These are phyloP conservation scores for Polymixis flavicincta DNA, from an alignment of 2,888 invertebrate species.

Conservation along the genomic window DNA sequence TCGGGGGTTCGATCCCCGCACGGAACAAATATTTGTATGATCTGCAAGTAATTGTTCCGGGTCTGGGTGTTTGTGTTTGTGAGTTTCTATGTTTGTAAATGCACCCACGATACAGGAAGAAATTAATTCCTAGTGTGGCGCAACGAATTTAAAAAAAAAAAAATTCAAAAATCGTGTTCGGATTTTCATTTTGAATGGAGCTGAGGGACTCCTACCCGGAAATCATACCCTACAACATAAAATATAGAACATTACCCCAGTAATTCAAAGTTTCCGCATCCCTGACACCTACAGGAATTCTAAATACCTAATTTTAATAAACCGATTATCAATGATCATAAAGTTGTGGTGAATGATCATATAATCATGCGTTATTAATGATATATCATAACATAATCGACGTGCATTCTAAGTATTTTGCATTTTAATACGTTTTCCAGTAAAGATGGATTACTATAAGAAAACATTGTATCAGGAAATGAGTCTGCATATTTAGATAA, in stretches of 20 bases:
- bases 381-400: slow-evolving; percentile 20
- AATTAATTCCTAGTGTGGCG: too few relatives aligned
- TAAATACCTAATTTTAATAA: not conserved
- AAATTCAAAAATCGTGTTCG: too few relatives aligned
- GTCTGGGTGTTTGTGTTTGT: too few relatives aligned
- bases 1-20: too few relatives aligned
- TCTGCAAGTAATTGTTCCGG: too few relatives aligned
- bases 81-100: too few relatives aligned
- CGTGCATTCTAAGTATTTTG: slow-evolving; percentile 30
- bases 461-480: slow-evolving; percentile 14
- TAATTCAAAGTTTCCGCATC: not conserved
- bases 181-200: too few relatives aligned
- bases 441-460: not conserved
- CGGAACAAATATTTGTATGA: too few relatives aligned
- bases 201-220: too few relatives aligned
- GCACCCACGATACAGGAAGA: too few relatives aligned
- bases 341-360: slow-evolving; percentile 20
- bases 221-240: too few relatives aligned
- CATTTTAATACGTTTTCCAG: slow-evolving; percentile 18
- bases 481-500: slow-evolving; percentile 15
- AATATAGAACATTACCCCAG: not conserved
- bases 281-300: not conserved
- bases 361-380: not conserved
- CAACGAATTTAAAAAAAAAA: too few relatives aligned
- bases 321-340: slow-evolving; percentile 11